A percentile compares a stretch with the other conserved stretches of the same genome.
Conservation (phyloP, 2,113 vertebrate species). For the Ictalurus punctatus region DNA sequence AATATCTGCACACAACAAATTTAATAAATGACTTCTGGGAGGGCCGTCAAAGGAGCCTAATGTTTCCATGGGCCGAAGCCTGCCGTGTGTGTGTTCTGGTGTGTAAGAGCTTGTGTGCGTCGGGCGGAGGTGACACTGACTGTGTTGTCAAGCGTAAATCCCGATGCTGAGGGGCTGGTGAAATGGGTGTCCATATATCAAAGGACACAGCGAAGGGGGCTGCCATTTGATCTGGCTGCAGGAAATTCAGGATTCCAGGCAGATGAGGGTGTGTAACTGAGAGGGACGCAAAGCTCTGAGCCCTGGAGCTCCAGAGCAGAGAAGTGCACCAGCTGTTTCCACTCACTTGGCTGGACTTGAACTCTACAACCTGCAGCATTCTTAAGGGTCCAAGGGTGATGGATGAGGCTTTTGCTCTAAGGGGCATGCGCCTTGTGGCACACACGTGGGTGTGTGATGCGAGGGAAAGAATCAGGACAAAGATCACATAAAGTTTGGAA, state of each 20-base stretch:
- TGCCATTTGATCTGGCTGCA: conserved; percentile 81
- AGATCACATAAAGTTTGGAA: conserved; percentile 16
- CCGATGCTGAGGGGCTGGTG: conserved; percentile 70
- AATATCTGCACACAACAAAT: conserved; percentile 76
- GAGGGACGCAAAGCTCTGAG: conserved; percentile 66
- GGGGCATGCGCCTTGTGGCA: conserved; percentile 40
- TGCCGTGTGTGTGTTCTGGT: conserved; percentile 59
- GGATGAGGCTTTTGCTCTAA: conserved; percentile 59
- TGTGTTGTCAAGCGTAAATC: conserved; percentile 80
- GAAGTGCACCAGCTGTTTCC: conserved; percentile 76
- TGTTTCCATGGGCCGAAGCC: conserved; percentile 69
- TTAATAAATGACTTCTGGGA: conserved; percentile 79
- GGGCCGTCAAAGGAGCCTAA: conserved; percentile 73
- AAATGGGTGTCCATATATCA: conserved; percentile 83
- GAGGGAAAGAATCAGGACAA: conserved; percentile 10
- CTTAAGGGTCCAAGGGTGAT: conserved; percentile 59
- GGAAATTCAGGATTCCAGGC: conserved; percentile 83
- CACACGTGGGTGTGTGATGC: conserved; percentile 16
- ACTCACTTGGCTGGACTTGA: conserved; percentile 83
- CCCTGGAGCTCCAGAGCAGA: conserved; percentile 36
- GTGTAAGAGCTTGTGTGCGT: conserved; percentile 45
- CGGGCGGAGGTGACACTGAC: conserved; percentile 78
- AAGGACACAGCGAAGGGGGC: conserved; percentile 75
- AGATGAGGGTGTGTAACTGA: conserved; percentile 84
- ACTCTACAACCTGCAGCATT: conserved; percentile 79